Conservation (phyloP, 2,113 vertebrate species). For the Picathartes gymnocephalus region DNA sequence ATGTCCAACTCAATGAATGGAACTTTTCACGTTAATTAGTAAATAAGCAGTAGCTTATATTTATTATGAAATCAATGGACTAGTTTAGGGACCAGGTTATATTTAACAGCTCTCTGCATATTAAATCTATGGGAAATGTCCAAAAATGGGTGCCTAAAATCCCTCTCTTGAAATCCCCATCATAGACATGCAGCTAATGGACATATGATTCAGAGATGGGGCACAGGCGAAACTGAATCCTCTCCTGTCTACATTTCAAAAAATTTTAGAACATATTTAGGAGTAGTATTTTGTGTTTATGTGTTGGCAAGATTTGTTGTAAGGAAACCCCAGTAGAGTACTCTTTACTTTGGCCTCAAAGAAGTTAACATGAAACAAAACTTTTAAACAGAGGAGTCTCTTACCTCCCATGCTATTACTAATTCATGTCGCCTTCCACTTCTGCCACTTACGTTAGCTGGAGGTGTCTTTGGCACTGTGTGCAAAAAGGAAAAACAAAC, state of each 20-base stretch:
- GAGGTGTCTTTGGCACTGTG: slow-evolving; percentile 91
- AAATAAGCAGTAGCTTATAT: background rate
- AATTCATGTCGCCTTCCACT: slow-evolving; percentile 92
- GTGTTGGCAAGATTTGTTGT: background rate
- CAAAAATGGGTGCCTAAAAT: background rate
- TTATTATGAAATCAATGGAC: background rate
- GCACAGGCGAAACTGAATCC: background rate
- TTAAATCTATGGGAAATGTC: background rate
- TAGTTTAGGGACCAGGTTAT: background rate
- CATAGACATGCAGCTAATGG: background rate
- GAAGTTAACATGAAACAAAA: background rate
- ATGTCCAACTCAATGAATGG: background rate
- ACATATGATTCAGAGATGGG: background rate
- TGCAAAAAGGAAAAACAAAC: background rate
- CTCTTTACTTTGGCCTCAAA: background rate
- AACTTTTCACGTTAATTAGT: background rate
- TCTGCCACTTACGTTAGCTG: slow-evolving; percentile 91
- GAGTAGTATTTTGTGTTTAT: background rate
- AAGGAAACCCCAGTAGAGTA: background rate
- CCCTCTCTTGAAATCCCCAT: background rate
- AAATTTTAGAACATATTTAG: background rate
- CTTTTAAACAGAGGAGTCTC: slow-evolving; percentile 10
- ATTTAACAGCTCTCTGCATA: background rate
- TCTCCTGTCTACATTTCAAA: background rate
- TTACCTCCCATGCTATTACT: slow-evolving; percentile 99